Conservation (phyloP, 1,140 invertebrate genomes). For the Drosophila persimilis region DNA sequence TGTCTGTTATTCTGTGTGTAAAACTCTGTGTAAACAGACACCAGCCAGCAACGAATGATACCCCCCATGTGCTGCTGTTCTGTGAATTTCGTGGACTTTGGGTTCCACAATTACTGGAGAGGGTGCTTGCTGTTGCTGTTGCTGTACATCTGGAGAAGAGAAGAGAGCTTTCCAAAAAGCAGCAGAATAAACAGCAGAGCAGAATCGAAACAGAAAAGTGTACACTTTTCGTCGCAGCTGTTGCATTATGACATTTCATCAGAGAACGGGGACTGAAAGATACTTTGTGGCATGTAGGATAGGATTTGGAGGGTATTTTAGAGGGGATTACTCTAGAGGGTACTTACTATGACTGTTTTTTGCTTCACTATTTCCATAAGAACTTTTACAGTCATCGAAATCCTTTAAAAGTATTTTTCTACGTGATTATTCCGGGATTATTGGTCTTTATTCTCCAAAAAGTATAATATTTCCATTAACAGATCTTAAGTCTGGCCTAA, state of each 20-base stretch:
- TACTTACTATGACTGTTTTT: too few species aligned
- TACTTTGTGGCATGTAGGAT: too few species aligned
- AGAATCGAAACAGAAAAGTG: neutral
- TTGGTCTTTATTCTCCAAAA: too few species aligned
- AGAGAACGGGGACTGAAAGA: too few species aligned
- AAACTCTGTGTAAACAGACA: slow-evolving; percentile 50
- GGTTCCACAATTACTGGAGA: slow-evolving; percentile 5
- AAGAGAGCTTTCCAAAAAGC: slow-evolving; percentile 16
- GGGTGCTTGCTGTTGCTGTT: neutral
- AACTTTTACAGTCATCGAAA: too few species aligned
- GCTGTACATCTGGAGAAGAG: slow-evolving; percentile 17
- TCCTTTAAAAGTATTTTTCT: too few species aligned
- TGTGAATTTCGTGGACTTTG: slow-evolving; percentile 16
- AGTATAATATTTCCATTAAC: too few species aligned
- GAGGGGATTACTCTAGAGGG: too few species aligned
- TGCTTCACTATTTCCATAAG: too few species aligned
- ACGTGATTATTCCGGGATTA: too few species aligned
- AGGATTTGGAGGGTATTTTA: too few species aligned
- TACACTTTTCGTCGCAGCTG: slow-evolving; percentile 51
- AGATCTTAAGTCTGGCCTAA: too few species aligned
- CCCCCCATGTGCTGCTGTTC: slow-evolving; percentile 41
- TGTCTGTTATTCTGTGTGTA: slow-evolving; percentile 16
- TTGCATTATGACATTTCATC: slow-evolving; percentile 55
- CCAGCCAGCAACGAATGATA: slow-evolving; percentile 5
- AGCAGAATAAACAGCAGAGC: neutral